These are phyloP conservation scores for Bungarus multicinctus DNA, from an alignment of 2,113 vertebrate genomes.

Conservation along the genomic window DNA sequence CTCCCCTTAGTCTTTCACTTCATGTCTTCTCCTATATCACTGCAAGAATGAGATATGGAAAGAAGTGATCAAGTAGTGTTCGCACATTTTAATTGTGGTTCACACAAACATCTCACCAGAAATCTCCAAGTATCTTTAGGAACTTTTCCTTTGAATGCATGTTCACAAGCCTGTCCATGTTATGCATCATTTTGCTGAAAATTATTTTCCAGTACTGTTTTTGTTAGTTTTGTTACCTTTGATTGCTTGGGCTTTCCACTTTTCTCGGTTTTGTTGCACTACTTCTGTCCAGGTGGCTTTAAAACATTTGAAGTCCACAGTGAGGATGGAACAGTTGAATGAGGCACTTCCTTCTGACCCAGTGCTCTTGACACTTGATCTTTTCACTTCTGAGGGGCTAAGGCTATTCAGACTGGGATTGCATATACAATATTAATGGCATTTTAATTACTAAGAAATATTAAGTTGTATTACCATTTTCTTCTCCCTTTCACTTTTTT, in stretches of 20 bases:
- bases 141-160: not conserved
- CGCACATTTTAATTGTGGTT: not conserved
- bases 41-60: not conserved
- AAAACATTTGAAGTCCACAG: conserved; percentile 91
- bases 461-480: not conserved
- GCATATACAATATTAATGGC: not conserved
- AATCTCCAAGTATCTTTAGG: not conserved
- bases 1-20: not conserved
- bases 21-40: not conserved
- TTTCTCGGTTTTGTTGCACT: conserved; percentile 89
- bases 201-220: not conserved
- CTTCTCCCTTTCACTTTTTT: not conserved
- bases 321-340: conserved; percentile 82
- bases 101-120: not conserved
- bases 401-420: conserved; percentile 84
- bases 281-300: conserved; percentile 92
- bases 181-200: not conserved
- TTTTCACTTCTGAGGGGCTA: conserved; percentile 82
- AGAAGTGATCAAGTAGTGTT: not conserved
- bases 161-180: not conserved
- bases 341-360: conserved; percentile 85
- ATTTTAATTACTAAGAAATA: not conserved
- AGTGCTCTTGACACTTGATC: conserved; percentile 82
- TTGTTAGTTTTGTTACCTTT: conserved; percentile 80
- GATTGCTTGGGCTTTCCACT: conserved; percentile 89